A percentile compares a stretch with the other conserved stretches of the same genome.
Conservation (phyloP, 2,797 vertebrate genomes). For the Cuniculus paca region DNA sequence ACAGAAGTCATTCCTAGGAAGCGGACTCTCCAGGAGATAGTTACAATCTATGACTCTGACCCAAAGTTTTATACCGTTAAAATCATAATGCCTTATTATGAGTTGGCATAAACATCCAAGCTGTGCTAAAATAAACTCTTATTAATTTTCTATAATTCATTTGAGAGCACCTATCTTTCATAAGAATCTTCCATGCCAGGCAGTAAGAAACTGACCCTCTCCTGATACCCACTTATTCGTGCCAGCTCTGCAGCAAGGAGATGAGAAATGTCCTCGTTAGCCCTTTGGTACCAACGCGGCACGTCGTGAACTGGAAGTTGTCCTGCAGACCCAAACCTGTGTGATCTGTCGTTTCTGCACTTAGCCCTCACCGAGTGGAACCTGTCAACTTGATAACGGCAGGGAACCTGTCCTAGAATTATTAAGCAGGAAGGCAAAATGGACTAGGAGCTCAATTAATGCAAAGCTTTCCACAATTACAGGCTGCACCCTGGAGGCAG, state of each 20-base stretch:
- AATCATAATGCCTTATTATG: neutral
- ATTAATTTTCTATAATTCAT: neutral
- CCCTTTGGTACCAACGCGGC: neutral
- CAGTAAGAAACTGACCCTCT: neutral
- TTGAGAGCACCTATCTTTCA: neutral
- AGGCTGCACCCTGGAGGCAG: neutral
- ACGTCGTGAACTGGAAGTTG: neutral
- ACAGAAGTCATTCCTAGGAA: neutral
- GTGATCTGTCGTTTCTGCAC: neutral
- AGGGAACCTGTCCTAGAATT: constrained; percentile 48
- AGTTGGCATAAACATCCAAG: neutral
- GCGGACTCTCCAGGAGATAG: neutral
- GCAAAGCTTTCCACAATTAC: constrained; percentile 19
- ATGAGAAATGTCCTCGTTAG: neutral
- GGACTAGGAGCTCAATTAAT: constrained; percentile 3
- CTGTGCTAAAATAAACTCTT: neutral
- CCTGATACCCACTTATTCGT: neutral
- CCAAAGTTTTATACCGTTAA: neutral
- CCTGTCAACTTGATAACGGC: constrained; percentile 7
- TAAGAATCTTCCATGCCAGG: neutral
- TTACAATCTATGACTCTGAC: neutral
- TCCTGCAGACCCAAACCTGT: neutral
- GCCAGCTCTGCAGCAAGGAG: neutral
- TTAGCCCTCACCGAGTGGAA: neutral
- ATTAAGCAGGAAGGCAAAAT: constrained; percentile 18